Evolutionary conservation across 2,113 vertebrate species (phyloP).

Genomic region (Oreocharis arfaki): DNA sequence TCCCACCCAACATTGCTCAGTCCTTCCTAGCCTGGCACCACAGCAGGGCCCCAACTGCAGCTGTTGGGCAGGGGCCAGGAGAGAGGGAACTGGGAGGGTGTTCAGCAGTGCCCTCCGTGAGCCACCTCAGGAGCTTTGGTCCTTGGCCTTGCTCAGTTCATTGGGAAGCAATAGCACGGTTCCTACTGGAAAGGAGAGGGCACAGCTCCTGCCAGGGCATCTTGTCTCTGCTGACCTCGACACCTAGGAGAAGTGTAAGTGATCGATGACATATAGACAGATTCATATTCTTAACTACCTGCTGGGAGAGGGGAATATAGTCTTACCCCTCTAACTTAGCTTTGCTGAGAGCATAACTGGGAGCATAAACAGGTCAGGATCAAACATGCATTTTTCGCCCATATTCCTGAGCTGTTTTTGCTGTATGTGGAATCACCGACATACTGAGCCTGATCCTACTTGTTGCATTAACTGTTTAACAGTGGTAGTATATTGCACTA

Average conservation of each 20-base stretch:
- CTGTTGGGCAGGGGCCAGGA: not conserved
- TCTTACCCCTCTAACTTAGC: not conserved
- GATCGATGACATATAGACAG: not conserved
- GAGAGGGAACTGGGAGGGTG: not conserved
- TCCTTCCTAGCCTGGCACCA: not conserved
- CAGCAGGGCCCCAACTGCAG: not conserved
- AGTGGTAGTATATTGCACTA: not conserved
- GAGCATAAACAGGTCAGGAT: not conserved
- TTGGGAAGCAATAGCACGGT: not conserved
- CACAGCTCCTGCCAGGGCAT: not conserved
- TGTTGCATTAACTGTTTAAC: not conserved
- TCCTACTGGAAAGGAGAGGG: not conserved
- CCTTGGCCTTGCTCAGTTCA: accelerated
- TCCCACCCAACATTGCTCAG: not conserved
- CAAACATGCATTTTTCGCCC: not conserved
- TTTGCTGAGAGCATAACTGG: not conserved
- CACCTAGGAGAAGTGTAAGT: not conserved
- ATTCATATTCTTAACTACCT: not conserved
- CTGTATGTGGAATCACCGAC: not conserved
- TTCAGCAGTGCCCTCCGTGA: not conserved
- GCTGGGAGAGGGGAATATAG: not conserved
- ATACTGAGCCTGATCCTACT: not conserved
- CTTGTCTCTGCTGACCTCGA: not conserved
- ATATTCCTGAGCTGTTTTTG: not conserved
- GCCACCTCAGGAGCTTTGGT: accelerated